Conservation (phyloP, 2,797 vertebrate species). For the Spinibarbus caldwelli region DNA sequence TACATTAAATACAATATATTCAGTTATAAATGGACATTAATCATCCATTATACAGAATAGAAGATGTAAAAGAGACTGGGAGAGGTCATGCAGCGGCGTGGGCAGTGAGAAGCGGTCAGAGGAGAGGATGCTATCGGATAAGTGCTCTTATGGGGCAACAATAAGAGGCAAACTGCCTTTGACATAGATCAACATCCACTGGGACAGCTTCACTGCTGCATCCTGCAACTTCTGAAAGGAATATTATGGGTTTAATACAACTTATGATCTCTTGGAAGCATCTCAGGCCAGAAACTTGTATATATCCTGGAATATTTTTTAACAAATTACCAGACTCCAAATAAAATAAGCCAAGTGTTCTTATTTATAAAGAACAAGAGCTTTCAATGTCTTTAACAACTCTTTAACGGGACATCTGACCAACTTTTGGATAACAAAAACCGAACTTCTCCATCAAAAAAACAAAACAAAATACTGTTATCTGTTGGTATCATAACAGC, state of each 20-base stretch:
- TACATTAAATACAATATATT: conserved; percentile 11
- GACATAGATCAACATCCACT: neutral
- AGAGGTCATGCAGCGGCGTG: conserved; percentile 27
- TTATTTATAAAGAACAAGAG: neutral
- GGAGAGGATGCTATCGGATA: neutral
- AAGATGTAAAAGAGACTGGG: conserved; percentile 13
- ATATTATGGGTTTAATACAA: neutral
- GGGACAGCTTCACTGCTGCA: neutral
- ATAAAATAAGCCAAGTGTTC: neutral
- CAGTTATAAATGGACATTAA: neutral
- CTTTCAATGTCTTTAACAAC: neutral
- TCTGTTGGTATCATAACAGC: conserved; percentile 28
- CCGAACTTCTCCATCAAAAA: neutral
- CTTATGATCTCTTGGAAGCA: neutral
- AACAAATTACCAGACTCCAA: neutral
- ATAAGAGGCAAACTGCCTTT: neutral
- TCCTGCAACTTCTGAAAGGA: neutral
- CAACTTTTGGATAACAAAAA: neutral
- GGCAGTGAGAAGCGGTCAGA: neutral
- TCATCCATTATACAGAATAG: neutral
- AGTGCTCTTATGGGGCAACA: conserved; percentile 1
- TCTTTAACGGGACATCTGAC: neutral
- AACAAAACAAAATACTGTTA: neutral
- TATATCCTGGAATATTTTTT: neutral
- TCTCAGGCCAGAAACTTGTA: neutral